A percentile compares a stretch with the other conserved stretches of the same genome.
These are phyloP conservation scores for Caranx ignobilis DNA, from an alignment of 2,113 vertebrate genomes.

Conservation along the genomic window DNA sequence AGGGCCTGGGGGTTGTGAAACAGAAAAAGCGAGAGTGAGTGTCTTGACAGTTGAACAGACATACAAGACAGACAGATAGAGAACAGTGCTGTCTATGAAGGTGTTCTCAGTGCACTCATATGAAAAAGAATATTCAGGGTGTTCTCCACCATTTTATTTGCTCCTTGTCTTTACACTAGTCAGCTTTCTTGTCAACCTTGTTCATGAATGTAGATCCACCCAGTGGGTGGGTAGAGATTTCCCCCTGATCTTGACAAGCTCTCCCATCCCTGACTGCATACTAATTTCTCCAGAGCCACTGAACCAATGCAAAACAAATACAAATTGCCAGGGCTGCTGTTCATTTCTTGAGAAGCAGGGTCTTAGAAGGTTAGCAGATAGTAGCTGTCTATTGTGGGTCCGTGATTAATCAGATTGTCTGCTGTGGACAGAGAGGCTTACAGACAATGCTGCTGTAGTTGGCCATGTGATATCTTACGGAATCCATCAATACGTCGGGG, in stretches of 20 bases:
- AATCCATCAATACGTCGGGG: conserved; percentile 34
- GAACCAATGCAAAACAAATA: conserved; percentile 75
- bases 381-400: conserved; percentile 52
- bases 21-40: conserved; percentile 41
- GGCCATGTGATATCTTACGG: conserved; percentile 32
- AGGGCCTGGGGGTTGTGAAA: conserved; percentile 51
- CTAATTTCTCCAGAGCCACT: conserved; percentile 73
- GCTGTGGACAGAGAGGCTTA: conserved; percentile 54
- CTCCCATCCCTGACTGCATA: conserved; percentile 70
- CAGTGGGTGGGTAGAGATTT: conserved; percentile 70
- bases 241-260: conserved; percentile 77
- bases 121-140: conserved; percentile 74
- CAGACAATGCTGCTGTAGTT: conserved; percentile 17
- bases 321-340: conserved; percentile 63
- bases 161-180: conserved; percentile 78
- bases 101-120: conserved; percentile 67
- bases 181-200: conserved; percentile 78
- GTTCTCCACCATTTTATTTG: conserved; percentile 75
- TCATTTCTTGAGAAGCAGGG: conserved; percentile 50
- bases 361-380: conserved; percentile 56
- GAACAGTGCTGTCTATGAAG: conserved; percentile 54
- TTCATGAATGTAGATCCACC: conserved; percentile 75
- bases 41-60: conserved; percentile 75
- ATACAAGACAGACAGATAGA: conserved; percentile 65
- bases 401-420: conserved; percentile 66